Evolutionary conservation across 2,888 invertebrate genomes (phyloP), one percentile per base, ranked within the genome.

Genomic region (Julus scanicus): DNA sequence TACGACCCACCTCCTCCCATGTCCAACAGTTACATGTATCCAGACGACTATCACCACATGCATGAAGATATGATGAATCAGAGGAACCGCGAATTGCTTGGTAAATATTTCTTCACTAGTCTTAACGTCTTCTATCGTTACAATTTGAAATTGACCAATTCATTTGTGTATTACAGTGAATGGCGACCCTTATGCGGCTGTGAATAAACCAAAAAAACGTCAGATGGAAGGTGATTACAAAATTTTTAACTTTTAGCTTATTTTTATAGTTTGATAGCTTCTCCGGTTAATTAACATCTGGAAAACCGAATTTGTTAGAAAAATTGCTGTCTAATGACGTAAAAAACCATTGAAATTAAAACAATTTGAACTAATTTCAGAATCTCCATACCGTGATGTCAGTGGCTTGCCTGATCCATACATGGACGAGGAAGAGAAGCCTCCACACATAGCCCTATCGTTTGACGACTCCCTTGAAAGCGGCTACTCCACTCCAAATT

Each of bases 401-500:
- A 97, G 96, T 93, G 97, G 97, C 90, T 94, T 98, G 91, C 97
- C 97, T 87, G 96, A 97, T 93, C 96, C 96, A 86, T 97, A 97
- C 93, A 94, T 96, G 94, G 96, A 95, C 91, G 89, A 87, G 53
- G 89, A 90, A 87, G 97, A 97, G 91, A 97, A 97, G 93, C 96
- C 96, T 53, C 95, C 95, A 91, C 97, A 97, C 92, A 95, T 97
- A 93, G 96, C 96, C 89, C 94, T 97, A 91, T 96, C 96, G 92
- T 97, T 97, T 93, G 97, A 98, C 93, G 97, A 97, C 93, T 97
- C 97, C 91, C 94, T 97, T 88, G 98, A 97, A 93, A 97, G 97
- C 90, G 98, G 97, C 88, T 97, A 97, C 93, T 97, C 97, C 90
- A 97, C 98, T 90, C 97, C 97, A 90, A 97, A 97, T 93, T 97